A percentile compares a stretch with the other conserved stretches of the same genome.
Conservation (phyloP, 2,113 vertebrate genomes). For the Peromyscus leucopus region DNA sequence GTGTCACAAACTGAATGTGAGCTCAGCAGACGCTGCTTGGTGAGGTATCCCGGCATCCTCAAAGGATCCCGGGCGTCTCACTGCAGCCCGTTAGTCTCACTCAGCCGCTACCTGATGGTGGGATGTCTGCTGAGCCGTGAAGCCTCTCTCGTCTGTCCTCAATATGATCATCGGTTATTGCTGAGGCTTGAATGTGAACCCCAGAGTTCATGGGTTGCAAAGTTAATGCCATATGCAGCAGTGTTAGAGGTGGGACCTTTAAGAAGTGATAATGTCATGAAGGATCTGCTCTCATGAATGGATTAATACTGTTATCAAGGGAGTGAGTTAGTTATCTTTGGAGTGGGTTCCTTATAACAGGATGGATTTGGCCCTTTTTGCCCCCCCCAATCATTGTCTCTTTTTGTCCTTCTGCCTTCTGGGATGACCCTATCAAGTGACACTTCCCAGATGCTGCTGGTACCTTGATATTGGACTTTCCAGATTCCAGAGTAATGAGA, state of each 20-base stretch:
- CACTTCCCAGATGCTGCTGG: background rate
- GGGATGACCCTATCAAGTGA: background rate
- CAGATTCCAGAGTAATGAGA: background rate
- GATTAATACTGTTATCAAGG: background rate
- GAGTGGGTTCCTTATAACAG: background rate
- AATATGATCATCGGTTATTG: background rate
- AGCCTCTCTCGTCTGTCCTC: background rate
- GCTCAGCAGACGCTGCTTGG: background rate
- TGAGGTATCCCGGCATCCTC: background rate
- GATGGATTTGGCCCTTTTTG: background rate
- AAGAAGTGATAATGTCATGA: background rate
- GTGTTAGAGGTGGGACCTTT: background rate
- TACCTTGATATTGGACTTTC: background rate
- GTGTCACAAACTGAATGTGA: background rate
- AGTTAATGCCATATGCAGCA: background rate
- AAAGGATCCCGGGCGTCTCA: accelerated
- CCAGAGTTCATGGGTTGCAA: background rate
- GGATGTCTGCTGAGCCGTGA: background rate
- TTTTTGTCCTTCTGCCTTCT: background rate
- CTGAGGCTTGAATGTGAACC: background rate
- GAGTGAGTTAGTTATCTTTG: background rate
- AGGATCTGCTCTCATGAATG: background rate
- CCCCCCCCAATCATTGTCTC: background rate
- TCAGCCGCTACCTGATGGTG: accelerated
- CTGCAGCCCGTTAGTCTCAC: background rate